Conservation (phyloP, 64 coral and sea anemone genomes). For the Stichodactyla mertensii region DNA sequence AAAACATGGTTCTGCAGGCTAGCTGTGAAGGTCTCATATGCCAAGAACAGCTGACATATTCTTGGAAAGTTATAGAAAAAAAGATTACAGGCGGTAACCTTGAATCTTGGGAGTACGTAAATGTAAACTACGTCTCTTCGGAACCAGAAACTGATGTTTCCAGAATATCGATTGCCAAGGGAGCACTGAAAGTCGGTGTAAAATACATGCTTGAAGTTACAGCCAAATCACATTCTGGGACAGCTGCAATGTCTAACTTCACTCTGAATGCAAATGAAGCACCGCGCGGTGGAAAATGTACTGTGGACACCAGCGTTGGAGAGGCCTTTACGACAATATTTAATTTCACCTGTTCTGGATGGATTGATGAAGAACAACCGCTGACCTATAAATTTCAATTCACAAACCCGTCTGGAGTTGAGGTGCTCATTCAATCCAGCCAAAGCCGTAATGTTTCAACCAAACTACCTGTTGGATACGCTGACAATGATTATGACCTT, state of each 20-base stretch:
- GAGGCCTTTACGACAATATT: conserved; percentile 43
- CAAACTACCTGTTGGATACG: conserved; percentile 32
- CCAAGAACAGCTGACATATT: neutral
- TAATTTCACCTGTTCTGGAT: conserved; percentile 41
- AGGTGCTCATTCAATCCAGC: conserved; percentile 38
- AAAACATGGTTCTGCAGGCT: conserved; percentile 2
- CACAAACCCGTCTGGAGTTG: neutral
- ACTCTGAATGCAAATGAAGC: conserved; percentile 36
- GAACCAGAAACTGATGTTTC: neutral
- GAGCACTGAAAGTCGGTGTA: neutral
- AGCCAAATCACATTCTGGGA: neutral
- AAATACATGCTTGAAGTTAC: conserved; percentile 6
- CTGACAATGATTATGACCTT: conserved; percentile 21
- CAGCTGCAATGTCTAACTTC: conserved; percentile 6
- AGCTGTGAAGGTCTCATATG: neutral
- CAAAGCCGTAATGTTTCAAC: neutral
- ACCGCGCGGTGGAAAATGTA: conserved; percentile 32
- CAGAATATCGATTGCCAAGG: neutral
- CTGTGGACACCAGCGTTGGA: conserved; percentile 22
- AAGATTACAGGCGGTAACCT: neutral
- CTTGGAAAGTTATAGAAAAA: conserved; percentile 14
- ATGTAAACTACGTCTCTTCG: neutral
- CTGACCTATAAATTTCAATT: conserved; percentile 44
- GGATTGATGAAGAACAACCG: conserved; percentile 19
- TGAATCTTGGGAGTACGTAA: neutral